Evolutionary conservation across 2,888 invertebrate genomes (phyloP).

Genomic region (Heptascelio sp.): DNA sequence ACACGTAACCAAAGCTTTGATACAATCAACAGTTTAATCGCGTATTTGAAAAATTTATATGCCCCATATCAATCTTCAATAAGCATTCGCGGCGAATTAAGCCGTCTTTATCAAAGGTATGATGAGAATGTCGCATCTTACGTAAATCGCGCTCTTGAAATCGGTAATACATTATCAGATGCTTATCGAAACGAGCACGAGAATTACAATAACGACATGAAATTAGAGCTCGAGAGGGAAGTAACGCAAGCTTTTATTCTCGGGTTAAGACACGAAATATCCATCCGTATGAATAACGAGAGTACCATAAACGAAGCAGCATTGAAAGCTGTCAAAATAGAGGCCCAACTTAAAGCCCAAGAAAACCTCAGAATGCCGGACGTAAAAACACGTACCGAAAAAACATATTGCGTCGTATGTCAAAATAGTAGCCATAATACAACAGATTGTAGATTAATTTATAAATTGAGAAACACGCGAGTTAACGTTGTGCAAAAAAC

Average conservation of each 20-base stretch:
- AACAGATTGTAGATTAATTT: no score
- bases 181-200: conserved; percentile 19
- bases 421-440: no score
- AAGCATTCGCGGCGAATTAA: background rate
- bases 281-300: background rate
- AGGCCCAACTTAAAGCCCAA: conserved; percentile 17
- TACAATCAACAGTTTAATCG: background rate
- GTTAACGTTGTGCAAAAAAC: no score
- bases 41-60: background rate
- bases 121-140: conserved; percentile 27
- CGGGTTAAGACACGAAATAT: conserved; percentile 16
- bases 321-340: conserved; percentile 1
- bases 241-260: conserved; percentile 6
- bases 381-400: no score
- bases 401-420: no score
- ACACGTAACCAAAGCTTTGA: conserved; percentile 1
- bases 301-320: background rate
- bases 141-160: background rate
- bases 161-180: background rate
- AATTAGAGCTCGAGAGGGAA: conserved; percentile 14
- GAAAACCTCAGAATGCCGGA: background rate
- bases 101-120: background rate
- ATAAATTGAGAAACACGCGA: no score
- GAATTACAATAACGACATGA: background rate
- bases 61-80: conserved; percentile 7